phyloP scores from a whole-genome alignment of 2,888 invertebrate genomes.

The Tetheella fluctuosa region DNA sequence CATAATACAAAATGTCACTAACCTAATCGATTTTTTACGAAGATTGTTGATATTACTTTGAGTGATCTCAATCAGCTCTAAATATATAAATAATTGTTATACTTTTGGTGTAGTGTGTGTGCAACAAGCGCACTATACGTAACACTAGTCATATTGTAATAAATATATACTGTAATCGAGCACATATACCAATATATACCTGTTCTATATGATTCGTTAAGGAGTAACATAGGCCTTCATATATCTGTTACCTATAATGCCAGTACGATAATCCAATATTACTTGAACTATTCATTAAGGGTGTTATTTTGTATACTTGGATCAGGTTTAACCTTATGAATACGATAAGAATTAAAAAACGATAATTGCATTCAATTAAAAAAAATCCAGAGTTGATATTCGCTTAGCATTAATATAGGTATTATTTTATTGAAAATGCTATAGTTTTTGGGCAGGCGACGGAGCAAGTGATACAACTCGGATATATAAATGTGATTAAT shows the following conservation, averaged over 20 bases:
- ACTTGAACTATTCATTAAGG: constrained; percentile 1
- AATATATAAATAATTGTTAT: background rate
- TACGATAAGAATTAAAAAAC: background rate
- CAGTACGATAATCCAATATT: background rate
- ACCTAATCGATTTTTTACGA: background rate
- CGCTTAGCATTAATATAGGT: background rate
- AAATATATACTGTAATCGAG: constrained; percentile 50
- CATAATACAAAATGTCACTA: background rate
- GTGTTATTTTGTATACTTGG: background rate
- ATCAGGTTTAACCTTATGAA: background rate
- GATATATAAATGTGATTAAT: no score
- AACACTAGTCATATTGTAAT: constrained; percentile 68
- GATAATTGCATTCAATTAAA: background rate
- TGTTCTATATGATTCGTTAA: constrained; percentile 3
- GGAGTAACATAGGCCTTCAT: background rate
- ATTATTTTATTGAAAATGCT: background rate
- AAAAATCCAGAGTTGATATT: background rate
- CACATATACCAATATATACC: constrained; percentile 23
- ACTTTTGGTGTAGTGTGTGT: constrained; percentile 40
- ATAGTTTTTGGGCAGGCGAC: background rate
- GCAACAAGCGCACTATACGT: constrained; percentile 58
- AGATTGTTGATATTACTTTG: background rate
- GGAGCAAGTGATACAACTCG: background rate
- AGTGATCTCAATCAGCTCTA: background rate
- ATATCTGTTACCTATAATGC: constrained; percentile 2